phyloP scores from a whole-genome alignment of 2,797 vertebrate species.

The Synaphobranchus kaupii region DNA sequence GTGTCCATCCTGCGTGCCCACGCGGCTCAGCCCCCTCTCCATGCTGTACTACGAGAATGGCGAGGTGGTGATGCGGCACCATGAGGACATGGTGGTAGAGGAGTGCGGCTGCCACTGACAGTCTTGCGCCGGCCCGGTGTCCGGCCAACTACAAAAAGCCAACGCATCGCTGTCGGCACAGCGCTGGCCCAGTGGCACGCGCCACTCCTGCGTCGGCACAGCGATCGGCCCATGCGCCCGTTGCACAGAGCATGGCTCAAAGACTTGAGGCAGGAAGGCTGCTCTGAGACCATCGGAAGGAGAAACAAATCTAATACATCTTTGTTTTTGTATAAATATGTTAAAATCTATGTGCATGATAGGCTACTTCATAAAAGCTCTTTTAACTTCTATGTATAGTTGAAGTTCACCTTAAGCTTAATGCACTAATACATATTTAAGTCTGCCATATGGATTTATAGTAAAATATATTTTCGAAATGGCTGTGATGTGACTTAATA shows the following conservation, averaged over 20 bases:
- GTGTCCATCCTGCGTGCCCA: conserved; percentile 79
- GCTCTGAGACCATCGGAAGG: not conserved
- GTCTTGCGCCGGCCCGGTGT: not conserved
- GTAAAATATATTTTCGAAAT: conserved; percentile 5
- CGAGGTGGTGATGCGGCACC: conserved; percentile 78
- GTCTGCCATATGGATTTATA: conserved; percentile 24
- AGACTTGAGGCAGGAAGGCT: not conserved
- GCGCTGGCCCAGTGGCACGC: not conserved
- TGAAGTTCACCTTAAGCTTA: not conserved
- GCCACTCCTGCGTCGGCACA: not conserved
- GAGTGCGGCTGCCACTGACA: conserved; percentile 87
- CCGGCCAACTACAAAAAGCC: conserved; percentile 2
- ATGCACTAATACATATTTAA: conserved; percentile 47
- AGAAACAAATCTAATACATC: not conserved
- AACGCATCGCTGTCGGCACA: not conserved
- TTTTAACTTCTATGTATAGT: conserved; percentile 8
- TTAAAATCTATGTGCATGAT: not conserved
- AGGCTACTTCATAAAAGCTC: not conserved
- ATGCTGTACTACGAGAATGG: conserved; percentile 88
- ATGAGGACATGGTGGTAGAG: conserved; percentile 90
- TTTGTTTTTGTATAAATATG: not conserved
- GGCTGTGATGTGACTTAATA: not conserved
- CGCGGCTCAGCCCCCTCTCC: conserved; percentile 81
- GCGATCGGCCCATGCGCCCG: not conserved
- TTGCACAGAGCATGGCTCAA: not conserved